Evolutionary conservation across 2,113 vertebrate genomes (phyloP).

Genomic region (Mesembrinibis cayennensis): DNA sequence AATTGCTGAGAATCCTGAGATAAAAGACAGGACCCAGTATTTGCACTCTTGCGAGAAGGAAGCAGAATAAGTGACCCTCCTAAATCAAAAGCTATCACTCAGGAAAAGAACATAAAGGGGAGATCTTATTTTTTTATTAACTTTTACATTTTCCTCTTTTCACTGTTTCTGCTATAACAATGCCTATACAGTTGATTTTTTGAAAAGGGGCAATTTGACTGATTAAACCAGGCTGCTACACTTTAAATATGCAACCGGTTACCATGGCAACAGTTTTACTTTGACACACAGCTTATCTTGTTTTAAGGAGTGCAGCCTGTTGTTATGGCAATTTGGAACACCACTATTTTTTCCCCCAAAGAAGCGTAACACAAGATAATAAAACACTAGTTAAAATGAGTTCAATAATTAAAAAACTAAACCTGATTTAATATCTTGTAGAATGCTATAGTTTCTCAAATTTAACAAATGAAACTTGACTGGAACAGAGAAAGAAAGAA

Average conservation of each 20-base stretch:
- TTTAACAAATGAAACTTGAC: neutral
- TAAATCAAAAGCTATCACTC: neutral
- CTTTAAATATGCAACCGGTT: slow-evolving; percentile 71
- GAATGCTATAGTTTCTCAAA: neutral
- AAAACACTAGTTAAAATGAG: neutral
- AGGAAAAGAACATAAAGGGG: neutral
- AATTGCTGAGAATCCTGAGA: neutral
- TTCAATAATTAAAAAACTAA: neutral
- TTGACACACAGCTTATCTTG: slow-evolving; percentile 68
- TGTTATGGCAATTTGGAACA: slow-evolving; percentile 75
- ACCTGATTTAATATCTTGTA: neutral
- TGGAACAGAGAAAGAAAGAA: neutral
- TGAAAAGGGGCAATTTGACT: slow-evolving; percentile 64
- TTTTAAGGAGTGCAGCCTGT: slow-evolving; percentile 67
- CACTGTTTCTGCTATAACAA: neutral
- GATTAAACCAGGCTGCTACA: slow-evolving; percentile 67
- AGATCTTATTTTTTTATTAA: neutral
- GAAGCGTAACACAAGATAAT: neutral
- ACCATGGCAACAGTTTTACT: slow-evolving; percentile 73
- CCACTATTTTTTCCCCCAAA: neutral
- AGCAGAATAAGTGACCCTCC: neutral
- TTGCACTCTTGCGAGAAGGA: neutral
- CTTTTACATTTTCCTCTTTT: neutral
- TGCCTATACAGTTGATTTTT: neutral
- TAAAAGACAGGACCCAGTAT: neutral